Conservation (phyloP, 2,797 vertebrate species). For the Gadopsis bispinosus region DNA sequence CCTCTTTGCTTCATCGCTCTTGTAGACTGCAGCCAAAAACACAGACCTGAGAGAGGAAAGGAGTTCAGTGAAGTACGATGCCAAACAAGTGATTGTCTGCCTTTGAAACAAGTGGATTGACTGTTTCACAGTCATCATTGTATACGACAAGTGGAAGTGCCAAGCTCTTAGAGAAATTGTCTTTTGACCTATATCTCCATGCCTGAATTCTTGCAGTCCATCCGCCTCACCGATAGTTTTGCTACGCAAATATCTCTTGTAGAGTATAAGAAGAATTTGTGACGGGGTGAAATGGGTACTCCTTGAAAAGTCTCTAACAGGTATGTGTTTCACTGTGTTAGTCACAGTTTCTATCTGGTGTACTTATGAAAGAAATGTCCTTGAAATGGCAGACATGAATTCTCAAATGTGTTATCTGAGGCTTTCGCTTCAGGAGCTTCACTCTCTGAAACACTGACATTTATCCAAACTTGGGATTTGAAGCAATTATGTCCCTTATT, state of each 20-base stretch:
- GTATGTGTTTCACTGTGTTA: neutral
- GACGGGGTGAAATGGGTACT: neutral
- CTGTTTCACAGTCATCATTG: constrained; percentile 1
- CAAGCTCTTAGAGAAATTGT: constrained; percentile 9
- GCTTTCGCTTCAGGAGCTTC: neutral
- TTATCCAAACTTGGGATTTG: neutral
- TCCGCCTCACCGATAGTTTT: constrained; percentile 1
- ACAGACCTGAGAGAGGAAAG: neutral
- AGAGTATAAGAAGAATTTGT: neutral
- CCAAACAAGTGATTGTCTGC: neutral
- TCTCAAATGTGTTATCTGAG: neutral
- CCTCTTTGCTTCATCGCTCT: neutral
- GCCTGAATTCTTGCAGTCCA: constrained; percentile 3
- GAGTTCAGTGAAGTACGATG: constrained; percentile 2
- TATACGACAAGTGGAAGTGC: constrained; percentile 10
- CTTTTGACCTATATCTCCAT: constrained; percentile 15
- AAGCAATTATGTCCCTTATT: neutral
- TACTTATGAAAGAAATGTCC: neutral
- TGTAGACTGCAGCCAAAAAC: neutral
- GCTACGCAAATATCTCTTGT: neutral
- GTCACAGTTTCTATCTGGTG: neutral
- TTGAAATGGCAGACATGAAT: neutral
- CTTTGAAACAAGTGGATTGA: constrained; percentile 14
- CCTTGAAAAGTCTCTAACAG: neutral
- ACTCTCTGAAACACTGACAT: neutral